These are phyloP conservation scores for Astyanax mexicanus DNA, from an alignment of 2,797 vertebrate species.

Conservation along the genomic window DNA sequence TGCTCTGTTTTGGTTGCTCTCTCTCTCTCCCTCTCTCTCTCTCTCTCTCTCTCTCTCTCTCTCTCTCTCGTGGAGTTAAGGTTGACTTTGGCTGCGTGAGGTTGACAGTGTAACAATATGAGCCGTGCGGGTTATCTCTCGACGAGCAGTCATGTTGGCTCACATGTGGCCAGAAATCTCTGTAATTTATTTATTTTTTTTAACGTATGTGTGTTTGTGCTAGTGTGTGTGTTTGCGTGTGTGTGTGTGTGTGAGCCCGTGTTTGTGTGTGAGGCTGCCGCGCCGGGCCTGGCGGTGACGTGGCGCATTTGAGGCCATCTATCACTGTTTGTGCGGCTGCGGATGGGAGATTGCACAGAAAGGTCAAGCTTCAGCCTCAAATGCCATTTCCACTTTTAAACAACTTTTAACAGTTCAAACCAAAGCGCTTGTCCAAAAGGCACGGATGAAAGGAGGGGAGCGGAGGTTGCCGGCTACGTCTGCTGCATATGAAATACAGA, in stretches of 20 bases:
- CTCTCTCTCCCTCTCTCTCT: conserved; percentile 10
- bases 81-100: neutral
- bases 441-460: conserved; percentile 45
- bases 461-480: conserved; percentile 29
- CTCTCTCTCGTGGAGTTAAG: neutral
- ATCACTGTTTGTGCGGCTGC: conserved; percentile 55
- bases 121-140: neutral
- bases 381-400: conserved; percentile 68
- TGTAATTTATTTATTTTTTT: conserved; percentile 10
- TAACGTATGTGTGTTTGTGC: conserved; percentile 15
- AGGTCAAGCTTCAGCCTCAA: conserved; percentile 64
- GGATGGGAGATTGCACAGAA: conserved; percentile 58
- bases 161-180: neutral
- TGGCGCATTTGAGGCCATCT: conserved; percentile 50
- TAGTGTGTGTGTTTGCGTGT: neutral
- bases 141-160: neutral
- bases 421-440: conserved; percentile 53
- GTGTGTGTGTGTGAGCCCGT: neutral
- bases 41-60: conserved; percentile 15
- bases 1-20: neutral
- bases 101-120: neutral
- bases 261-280: neutral
- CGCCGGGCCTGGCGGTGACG: conserved; percentile 14
- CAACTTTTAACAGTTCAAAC: conserved; percentile 57
- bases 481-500: conserved; percentile 55